phyloP scores from a whole-genome alignment of 2,113 vertebrate genomes.

The Oryctolagus cuniculus region mOryCun1.1 NC_091439.1:121244501-121245000 shows the following conservation, averaged over 20 bases:
- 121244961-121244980: conserved; percentile 53
- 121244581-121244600: not conserved
- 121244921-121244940: conserved; percentile 40
- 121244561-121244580: conserved; percentile 26
- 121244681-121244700: not conserved
- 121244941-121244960: conserved; percentile 40
- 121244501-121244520: not conserved
- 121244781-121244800: not conserved
- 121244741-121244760: conserved; percentile 5
- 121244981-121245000: conserved; percentile 34
- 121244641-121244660: not conserved
- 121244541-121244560: not conserved
- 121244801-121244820: not conserved
- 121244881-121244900: conserved; percentile 74
- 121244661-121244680: not conserved
- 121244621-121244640: not conserved
- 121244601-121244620: not conserved
- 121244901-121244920: not conserved
- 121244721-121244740: not conserved
- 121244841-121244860: conserved; percentile 71
- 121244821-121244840: conserved; percentile 41
- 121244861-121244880: conserved; percentile 74
- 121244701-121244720: not conserved
- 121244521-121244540: conserved; percentile 20
- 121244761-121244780: not conserved